Percentiles rank a stretch among this genome's conserved stretches.
phyloP scores from a whole-genome alignment of 2,113 vertebrate genomes.

The Myxocyprinus asiaticus region DNA sequence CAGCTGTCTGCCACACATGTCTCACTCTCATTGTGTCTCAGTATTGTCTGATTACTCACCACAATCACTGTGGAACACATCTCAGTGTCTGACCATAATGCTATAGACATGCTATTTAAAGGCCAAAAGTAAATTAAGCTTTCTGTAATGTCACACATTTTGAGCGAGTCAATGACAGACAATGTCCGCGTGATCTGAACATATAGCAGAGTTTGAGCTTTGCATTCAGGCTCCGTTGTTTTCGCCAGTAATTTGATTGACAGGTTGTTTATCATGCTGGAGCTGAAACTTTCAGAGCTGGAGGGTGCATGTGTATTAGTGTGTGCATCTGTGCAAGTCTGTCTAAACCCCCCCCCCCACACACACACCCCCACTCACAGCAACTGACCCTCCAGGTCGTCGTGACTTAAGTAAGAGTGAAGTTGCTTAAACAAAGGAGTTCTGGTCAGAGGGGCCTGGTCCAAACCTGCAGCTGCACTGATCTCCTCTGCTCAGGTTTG shows the following conservation, averaged over 20 bases:
- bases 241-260: conserved; percentile 68
- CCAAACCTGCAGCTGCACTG: conserved; percentile 69
- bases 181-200: conserved; percentile 42
- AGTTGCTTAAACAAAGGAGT: conserved; percentile 77
- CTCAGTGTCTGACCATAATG: conserved; percentile 35
- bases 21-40: conserved; percentile 5
- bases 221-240: conserved; percentile 58
- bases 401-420: conserved; percentile 81
- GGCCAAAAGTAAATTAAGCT: conserved; percentile 23
- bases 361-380: conserved; percentile 58
- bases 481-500: conserved; percentile 76
- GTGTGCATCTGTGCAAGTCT: background rate
- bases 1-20: conserved; percentile 18
- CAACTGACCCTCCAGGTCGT: conserved; percentile 75
- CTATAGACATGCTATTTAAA: conserved; percentile 13
- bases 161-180: conserved; percentile 21
- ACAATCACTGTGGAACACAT: conserved; percentile 25
- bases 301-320: conserved; percentile 62
- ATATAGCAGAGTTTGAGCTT: conserved; percentile 58
- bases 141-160: conserved; percentile 38
- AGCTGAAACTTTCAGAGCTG: conserved; percentile 62
- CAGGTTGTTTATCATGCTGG: conserved; percentile 72
- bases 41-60: conserved; percentile 9
- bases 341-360: background rate
- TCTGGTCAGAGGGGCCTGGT: conserved; percentile 63